Percentiles rank a stretch among this genome's conserved stretches.
Evolutionary conservation across 2,888 invertebrate genomes (phyloP).

Genomic region (Amphipoea oculea): DNA sequence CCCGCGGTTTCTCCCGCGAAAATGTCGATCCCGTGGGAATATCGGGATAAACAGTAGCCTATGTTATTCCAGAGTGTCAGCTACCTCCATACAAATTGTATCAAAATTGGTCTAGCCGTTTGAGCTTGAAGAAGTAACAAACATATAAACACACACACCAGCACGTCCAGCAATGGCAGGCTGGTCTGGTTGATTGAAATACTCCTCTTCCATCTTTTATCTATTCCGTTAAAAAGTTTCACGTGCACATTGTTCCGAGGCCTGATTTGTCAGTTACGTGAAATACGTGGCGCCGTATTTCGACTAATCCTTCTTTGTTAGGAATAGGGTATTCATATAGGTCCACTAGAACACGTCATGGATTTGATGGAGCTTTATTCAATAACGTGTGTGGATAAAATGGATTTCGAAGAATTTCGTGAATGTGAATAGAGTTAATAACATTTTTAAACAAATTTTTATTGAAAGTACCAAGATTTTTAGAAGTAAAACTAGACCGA

Average conservation of each 20-base stretch:
- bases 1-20: no score
- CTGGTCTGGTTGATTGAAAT: background rate
- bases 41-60: no score
- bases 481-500: background rate
- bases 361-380: conserved; percentile 1
- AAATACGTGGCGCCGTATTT: conserved; percentile 23
- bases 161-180: background rate
- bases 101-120: no score
- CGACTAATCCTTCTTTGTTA: conserved; percentile 25
- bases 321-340: background rate
- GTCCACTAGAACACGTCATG: background rate
- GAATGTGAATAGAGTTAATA: background rate
- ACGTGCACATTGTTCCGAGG: conserved; percentile 1
- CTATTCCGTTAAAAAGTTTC: conserved; percentile 23
- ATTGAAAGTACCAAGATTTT: background rate
- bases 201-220: background rate
- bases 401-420: background rate
- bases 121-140: no score
- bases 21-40: no score
- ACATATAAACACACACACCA: no score
- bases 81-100: no score
- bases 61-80: no score
- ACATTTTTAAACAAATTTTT: background rate
- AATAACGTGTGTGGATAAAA: background rate
- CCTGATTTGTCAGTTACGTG: conserved; percentile 14